Evolutionary conservation across 2,888 invertebrate species (phyloP).

Genomic region (Hesperia comma): DNA sequence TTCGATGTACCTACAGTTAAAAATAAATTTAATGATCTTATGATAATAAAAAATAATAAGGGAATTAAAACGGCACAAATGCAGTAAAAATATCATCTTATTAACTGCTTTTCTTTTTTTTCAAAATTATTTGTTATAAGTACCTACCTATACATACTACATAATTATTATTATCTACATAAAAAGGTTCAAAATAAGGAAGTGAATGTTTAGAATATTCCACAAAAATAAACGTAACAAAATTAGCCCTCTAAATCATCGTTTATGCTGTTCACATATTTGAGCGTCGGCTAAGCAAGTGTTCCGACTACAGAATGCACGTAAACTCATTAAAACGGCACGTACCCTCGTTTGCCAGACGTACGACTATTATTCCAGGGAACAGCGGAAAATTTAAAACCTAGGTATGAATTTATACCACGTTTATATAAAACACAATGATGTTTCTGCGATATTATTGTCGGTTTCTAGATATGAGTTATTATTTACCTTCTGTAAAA

Average conservation of each 20-base stretch:
- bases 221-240: conserved; percentile 1
- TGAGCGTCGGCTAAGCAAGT: conserved; percentile 13
- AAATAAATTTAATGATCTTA: too few species aligned
- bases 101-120: too few species aligned
- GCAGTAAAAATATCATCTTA: too few species aligned
- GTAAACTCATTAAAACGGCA: conserved; percentile 32
- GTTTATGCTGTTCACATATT: conserved; percentile 28
- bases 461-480: background rate
- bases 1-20: too few species aligned
- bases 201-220: background rate
- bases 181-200: too few species aligned
- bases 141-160: too few species aligned
- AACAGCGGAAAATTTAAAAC: conserved; percentile 10
- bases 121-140: too few species aligned
- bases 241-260: conserved; percentile 8
- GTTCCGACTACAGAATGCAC: conserved; percentile 25
- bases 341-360: conserved; percentile 19
- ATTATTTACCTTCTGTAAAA: too few species aligned
- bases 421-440: background rate
- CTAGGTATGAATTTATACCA: background rate
- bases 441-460: background rate
- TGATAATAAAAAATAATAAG: too few species aligned
- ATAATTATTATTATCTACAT: too few species aligned
- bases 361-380: conserved; percentile 6
- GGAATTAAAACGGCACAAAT: too few species aligned